Evolutionary conservation across 2,797 vertebrate species (phyloP).

Genomic region (Bradypodion pumilum): DNA sequence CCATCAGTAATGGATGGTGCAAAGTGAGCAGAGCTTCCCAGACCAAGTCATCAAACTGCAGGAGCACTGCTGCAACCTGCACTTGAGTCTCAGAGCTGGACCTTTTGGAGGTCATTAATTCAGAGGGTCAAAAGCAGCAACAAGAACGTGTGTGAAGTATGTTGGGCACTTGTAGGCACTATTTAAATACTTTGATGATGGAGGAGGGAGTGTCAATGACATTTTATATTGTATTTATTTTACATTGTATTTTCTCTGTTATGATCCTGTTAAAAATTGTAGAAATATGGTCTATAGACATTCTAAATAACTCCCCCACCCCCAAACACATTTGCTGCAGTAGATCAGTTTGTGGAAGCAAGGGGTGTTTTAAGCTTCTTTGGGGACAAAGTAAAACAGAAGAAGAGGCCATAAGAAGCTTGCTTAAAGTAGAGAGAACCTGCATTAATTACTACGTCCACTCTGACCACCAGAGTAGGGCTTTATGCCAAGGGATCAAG

Average conservation of each 20-base stretch:
- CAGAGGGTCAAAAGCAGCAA: too few relatives aligned
- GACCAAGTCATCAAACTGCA: neutral
- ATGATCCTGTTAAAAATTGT: neutral
- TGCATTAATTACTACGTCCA: rapidly evolving
- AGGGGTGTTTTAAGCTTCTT: neutral
- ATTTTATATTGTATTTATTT: neutral
- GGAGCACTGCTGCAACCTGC: neutral
- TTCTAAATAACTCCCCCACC: neutral
- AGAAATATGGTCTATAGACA: too few relatives aligned
- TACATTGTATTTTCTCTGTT: neutral
- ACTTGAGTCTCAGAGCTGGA: neutral
- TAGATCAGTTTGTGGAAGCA: neutral
- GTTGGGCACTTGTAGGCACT: neutral
- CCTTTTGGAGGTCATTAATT: too few relatives aligned
- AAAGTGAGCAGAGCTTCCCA: neutral
- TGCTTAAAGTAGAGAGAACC: rapidly evolving
- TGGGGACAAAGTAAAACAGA: neutral
- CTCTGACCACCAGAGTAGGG: rapidly evolving
- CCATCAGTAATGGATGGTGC: neutral
- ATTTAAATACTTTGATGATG: neutral
- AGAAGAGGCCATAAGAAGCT: rapidly evolving
- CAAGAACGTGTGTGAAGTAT: neutral
- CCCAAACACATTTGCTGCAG: neutral
- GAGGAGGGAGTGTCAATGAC: neutral
- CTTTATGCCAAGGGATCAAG: rapidly evolving